Conservation (phyloP, 92 coral and sea anemone genomes). For the Galaxea fascicularis region DNA sequence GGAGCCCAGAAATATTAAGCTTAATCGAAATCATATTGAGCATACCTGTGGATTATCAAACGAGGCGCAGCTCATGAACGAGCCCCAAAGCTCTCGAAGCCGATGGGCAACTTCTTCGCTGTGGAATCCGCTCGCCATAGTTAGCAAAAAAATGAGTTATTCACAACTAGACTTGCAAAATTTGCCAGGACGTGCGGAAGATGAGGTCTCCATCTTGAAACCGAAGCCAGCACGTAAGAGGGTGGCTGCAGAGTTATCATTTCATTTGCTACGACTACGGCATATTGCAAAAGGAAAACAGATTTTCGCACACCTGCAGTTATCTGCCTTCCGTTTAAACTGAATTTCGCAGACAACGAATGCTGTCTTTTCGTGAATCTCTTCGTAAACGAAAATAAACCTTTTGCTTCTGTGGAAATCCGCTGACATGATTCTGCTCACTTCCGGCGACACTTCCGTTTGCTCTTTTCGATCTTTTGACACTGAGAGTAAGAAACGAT, state of each 20-base stretch:
- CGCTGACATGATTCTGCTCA: background rate
- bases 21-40: background rate
- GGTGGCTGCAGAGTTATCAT: background rate
- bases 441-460: no score
- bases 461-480: no score
- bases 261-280: background rate
- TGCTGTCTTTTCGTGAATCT: no score
- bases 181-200: background rate
- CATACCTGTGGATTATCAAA: conserved; percentile 34
- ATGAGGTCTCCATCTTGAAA: background rate
- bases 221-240: background rate
- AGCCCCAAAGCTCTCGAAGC: conserved; percentile 36
- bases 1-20: no score
- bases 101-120: background rate
- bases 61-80: conserved; percentile 19
- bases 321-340: background rate
- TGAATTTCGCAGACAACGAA: background rate
- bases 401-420: background rate
- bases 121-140: background rate
- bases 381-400: no score
- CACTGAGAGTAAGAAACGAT: no score
- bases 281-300: background rate
- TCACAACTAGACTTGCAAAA: background rate
- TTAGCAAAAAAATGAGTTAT: background rate
- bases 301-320: background rate